Evolutionary conservation across 2,797 vertebrate genomes (phyloP), one percentile per base, ranked within the genome.

Genomic region (Enteromius afrohamiltoni): DNA sequence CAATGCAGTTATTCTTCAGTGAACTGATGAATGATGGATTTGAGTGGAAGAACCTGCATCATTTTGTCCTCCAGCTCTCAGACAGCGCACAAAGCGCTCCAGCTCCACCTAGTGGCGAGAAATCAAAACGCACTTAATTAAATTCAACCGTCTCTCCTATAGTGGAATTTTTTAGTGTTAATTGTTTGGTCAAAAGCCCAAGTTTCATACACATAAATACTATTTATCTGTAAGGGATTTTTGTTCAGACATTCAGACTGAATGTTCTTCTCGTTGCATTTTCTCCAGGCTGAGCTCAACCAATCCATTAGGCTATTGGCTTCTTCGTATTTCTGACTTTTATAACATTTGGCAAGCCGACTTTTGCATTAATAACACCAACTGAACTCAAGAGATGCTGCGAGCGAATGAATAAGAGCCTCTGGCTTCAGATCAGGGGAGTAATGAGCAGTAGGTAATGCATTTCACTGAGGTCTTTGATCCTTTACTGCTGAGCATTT

Each of bases 351-450:
- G 51, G 31, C 51, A 75, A 75, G 23, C 49, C 51, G 37, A 31
- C 5, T 4, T 76, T 76, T 58, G 73, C 73, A 76, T 37, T 76
- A 3, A 58, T 76, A 23, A 23, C 51, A 23, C 21, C 31, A 76
- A 5, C 51, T 76, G 11, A 55, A 37, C 73, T 76, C 13, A 9
- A 40, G 11, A 42, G 5, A 40, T 42, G 14, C 21, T 70, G 68
- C 11, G n/a, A 3, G 2, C 31, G 34, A 3, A 21, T 53, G 26
- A 34, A 53, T 2, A 29, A 67, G 17, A 19, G 47, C 10, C 0
- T 74, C 34, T 23, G 42, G 69, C 69, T 71, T 19, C 23, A 19
- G 69, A 17, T 71, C 42, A 10, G 69, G 0, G 14, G 47, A n/a
- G n/a, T 26, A n/a, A n/a, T n/a, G 45, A 31, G 23, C 42, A 49